Percentiles rank a stretch among this genome's conserved stretches.
phyloP scores from a whole-genome alignment of 2,113 vertebrate genomes.

The Choloepus hoffmanni region DNA sequence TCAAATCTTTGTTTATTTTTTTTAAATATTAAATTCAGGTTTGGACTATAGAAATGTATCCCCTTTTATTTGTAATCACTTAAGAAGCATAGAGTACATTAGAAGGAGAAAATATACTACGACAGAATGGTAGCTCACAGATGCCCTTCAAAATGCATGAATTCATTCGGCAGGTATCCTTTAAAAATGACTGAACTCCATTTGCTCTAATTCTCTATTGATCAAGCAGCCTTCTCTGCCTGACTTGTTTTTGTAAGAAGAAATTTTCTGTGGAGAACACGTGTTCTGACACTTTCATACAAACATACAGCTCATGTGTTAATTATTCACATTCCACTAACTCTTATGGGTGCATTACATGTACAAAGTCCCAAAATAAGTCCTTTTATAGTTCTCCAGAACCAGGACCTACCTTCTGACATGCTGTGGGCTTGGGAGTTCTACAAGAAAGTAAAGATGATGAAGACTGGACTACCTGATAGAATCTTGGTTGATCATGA shows the following conservation, averaged over 20 bases:
- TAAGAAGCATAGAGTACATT: accelerated
- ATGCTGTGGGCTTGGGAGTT: neutral
- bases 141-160: neutral
- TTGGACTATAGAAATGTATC: neutral
- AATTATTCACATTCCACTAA: neutral
- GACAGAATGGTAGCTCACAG: accelerated
- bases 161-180: neutral
- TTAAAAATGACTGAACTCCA: neutral
- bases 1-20: neutral
- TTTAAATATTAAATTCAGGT: neutral
- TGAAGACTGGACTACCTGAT: accelerated
- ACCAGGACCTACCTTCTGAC: neutral
- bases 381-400: accelerated
- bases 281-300: neutral
- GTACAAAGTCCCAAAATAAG: too few species aligned
- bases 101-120: neutral
- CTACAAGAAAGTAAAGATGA: neutral
- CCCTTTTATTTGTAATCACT: too few species aligned
- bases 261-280: neutral
- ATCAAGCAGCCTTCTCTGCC: neutral
- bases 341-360: accelerated
- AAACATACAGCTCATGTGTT: neutral
- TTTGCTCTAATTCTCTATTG: neutral
- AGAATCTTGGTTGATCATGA: neutral
- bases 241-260: neutral